These are phyloP conservation scores for Arctocebus calabarensis DNA, from an alignment of 2,797 vertebrate species.

Conservation along the genomic window DNA sequence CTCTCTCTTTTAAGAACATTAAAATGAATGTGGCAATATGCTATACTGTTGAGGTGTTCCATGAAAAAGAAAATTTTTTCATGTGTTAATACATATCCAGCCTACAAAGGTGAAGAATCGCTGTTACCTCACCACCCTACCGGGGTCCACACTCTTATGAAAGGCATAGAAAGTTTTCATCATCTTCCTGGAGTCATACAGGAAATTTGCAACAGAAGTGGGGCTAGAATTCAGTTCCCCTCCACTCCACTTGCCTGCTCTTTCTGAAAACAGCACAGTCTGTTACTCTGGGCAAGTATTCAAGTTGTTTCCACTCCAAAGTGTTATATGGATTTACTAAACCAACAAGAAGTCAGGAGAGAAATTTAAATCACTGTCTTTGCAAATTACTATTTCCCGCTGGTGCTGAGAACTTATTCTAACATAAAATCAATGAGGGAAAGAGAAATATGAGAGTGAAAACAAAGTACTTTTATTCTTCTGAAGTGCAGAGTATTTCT, in stretches of 20 bases:
- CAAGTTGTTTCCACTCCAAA: constrained; percentile 50
- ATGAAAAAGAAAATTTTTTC: not conserved
- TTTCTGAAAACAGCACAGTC: constrained; percentile 19
- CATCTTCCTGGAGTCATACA: not conserved
- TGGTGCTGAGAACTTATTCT: not conserved
- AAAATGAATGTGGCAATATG: not conserved
- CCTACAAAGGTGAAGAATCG: not conserved
- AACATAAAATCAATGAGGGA: constrained; percentile 50
- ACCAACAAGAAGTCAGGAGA: constrained; percentile 43
- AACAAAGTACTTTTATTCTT: constrained; percentile 1
- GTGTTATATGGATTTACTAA: constrained; percentile 58
- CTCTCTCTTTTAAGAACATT: constrained; percentile 6
- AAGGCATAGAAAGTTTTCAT: not conserved
- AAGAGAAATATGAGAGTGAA: not conserved
- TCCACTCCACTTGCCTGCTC: not conserved
- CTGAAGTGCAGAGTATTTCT: not conserved
- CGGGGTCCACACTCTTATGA: not conserved
- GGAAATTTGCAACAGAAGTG: not conserved
- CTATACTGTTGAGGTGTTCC: not conserved
- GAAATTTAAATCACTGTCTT: constrained; percentile 36
- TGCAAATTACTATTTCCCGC: constrained; percentile 43
- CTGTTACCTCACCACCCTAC: not conserved
- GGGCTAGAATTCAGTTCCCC: not conserved
- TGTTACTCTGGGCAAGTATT: constrained; percentile 15
- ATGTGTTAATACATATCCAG: not conserved